Evolutionary conservation across 2,888 invertebrate species (phyloP), one percentile per base, ranked within the genome.

Genomic region (Agonopterix subpropinquella): DNA sequence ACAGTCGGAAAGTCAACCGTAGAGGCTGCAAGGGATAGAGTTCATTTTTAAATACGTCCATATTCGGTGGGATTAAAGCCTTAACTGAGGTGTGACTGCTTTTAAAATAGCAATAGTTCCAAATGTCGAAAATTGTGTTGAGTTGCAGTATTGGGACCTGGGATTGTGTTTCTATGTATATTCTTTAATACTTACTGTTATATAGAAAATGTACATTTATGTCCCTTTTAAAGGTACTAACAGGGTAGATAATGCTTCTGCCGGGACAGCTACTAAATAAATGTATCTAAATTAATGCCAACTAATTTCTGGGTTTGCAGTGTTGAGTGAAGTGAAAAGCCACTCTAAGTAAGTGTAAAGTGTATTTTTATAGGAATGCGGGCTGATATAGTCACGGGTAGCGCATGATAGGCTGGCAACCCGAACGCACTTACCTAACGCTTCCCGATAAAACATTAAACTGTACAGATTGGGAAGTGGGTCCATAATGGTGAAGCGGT

Each of bases 241-340:
- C 70, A 65, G 52, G 49, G 56, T 58, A 65, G 58, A 57, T 62
- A 65, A 58, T 61, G 76, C 73, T 79, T 75, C 51, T 63, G 48
- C 57, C 51, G 68, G 70, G 47, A 71, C 70, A 74, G 73, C 77
- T 61, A 68, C 69, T 74, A 70, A 79, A 68, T 64, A 55, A 64
- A 73, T 70, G 57, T 53, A 64, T 65, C 56, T 11, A 69, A 66
- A 68, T 72, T 83, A 86, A 84, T 82, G 67, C 76, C 72, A 64
- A 82, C 78, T 82, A 83, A 84, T 87, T 87, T 87, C 11, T 87
- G 84, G 85, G 81, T 86, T 86, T 80, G 70, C 88, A 88, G 88
- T 80, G 84, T 81, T 86, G 85, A 88, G 80, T 80, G 82, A 83
- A 80, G 81, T 83, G 82, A 83, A 74, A 75, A 65, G 7, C 73